These are phyloP conservation scores for Tetheella fluctuosa DNA, from an alignment of 2,888 invertebrate genomes.

Conservation along the genomic window DNA sequence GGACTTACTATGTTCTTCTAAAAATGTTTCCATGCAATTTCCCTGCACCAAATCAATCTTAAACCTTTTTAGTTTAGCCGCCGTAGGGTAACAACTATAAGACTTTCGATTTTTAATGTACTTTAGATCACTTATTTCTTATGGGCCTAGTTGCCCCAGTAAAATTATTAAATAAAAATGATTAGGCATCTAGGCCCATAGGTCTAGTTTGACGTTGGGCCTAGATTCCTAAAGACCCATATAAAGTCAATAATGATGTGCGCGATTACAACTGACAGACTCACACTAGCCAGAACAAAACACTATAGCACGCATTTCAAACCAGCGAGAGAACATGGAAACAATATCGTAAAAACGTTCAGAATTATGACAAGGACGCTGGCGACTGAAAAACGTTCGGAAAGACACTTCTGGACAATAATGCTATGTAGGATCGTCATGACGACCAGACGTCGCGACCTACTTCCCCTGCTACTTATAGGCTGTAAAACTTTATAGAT, in stretches of 20 bases:
- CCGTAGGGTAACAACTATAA: too few relatives aligned
- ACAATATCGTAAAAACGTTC: constrained; percentile 15
- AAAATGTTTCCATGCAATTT: not conserved
- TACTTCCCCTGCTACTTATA: constrained; percentile 17
- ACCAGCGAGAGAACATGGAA: constrained; percentile 9
- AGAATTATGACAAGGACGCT: constrained; percentile 6
- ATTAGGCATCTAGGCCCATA: too few relatives aligned
- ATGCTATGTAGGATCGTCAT: constrained; percentile 19
- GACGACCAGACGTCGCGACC: constrained; percentile 41
- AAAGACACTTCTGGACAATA: constrained; percentile 15
- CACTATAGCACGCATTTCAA: constrained; percentile 1
- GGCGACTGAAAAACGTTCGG: constrained; percentile 13
- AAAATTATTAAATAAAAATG: too few relatives aligned
- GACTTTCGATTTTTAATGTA: too few relatives aligned
- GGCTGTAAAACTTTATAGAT: constrained; percentile 6
- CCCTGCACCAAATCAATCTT: too few relatives aligned
- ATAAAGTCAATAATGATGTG: not conserved
- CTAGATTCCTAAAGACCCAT: too few relatives aligned
- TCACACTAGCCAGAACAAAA: not conserved
- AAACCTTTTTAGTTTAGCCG: too few relatives aligned
- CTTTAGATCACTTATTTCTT: too few relatives aligned
- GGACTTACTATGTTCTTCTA: not conserved
- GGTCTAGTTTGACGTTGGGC: too few relatives aligned
- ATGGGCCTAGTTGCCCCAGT: too few relatives aligned
- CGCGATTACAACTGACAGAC: not conserved